Conservation (phyloP, 2,113 vertebrate species). For the Austrofundulus limnaeus region DNA sequence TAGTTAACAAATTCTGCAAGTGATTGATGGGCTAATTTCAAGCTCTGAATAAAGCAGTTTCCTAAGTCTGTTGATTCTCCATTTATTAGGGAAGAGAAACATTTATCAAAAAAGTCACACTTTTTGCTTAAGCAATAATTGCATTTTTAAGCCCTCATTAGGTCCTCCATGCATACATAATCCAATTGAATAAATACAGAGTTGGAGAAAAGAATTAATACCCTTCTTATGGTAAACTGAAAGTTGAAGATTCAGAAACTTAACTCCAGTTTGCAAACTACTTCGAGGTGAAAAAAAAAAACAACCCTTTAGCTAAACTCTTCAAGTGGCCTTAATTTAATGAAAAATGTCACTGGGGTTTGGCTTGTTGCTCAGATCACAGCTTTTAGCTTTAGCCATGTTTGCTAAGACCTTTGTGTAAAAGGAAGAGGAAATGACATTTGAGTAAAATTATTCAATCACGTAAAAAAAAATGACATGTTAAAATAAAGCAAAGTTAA, state of each 20-base stretch:
- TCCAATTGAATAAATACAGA: slow-evolving; percentile 84
- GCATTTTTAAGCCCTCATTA: slow-evolving; percentile 93
- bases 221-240: slow-evolving; percentile 70
- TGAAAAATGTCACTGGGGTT: slow-evolving; percentile 14
- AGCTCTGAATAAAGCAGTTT: slow-evolving; percentile 92
- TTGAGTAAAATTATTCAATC: neutral
- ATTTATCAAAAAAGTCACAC: slow-evolving; percentile 89
- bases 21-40: slow-evolving; percentile 99
- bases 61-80: slow-evolving; percentile 96
- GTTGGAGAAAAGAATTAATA: slow-evolving; percentile 79
- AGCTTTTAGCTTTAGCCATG: neutral
- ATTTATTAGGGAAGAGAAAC: slow-evolving; percentile 98
- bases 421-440: neutral
- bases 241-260: slow-evolving; percentile 62
- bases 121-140: slow-evolving; percentile 90
- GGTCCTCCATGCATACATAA: slow-evolving; percentile 83
- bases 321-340: slow-evolving; percentile 24
- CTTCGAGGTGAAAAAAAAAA: slow-evolving; percentile 22
- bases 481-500: neutral
- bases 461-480: neutral
- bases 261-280: slow-evolving; percentile 48
- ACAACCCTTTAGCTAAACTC: slow-evolving; percentile 9
- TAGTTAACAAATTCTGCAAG: slow-evolving; percentile 90
- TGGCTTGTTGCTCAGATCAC: slow-evolving; percentile 11
- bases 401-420: too few relatives aligned